These are phyloP conservation scores for Eutolmus rufibarbis DNA, from an alignment of 2,888 invertebrate species.

Conservation along the genomic window DNA sequence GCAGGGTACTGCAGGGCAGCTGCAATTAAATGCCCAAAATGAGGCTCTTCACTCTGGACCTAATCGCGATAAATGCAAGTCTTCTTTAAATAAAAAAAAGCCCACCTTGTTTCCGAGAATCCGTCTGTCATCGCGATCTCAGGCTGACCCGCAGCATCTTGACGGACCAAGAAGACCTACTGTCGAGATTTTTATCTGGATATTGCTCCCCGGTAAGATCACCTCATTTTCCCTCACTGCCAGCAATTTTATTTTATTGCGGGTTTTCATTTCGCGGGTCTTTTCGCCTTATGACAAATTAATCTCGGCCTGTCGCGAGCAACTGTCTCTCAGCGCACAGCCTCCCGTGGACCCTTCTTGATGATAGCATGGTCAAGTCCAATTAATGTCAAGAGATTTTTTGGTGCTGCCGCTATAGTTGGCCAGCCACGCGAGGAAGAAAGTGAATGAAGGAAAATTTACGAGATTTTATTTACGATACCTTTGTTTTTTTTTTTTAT, in stretches of 20 bases:
- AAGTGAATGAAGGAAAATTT: conserved; percentile 38
- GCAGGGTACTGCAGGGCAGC: not conserved
- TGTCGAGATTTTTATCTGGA: not conserved
- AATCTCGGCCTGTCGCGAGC: conserved; percentile 33
- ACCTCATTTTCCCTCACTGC: not conserved
- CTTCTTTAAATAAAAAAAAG: not conserved
- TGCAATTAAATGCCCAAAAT: not conserved
- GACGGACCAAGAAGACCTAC: not conserved
- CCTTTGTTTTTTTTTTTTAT: not conserved
- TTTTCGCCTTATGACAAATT: conserved; percentile 29
- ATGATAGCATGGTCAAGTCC: conserved; percentile 42
- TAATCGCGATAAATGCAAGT: not conserved
- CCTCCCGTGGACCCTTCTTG: conserved; percentile 33
- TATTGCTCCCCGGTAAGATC: conserved; percentile 1
- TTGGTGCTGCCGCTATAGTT: not conserved
- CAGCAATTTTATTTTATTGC: conserved; percentile 5
- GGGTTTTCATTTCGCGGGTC: not conserved
- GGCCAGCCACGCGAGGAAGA: conserved; percentile 23
- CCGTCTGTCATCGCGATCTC: not conserved
- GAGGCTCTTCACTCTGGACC: not conserved
- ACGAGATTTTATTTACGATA: not conserved
- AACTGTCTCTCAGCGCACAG: conserved; percentile 1
- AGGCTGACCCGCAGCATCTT: not conserved
- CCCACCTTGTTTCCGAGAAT: not conserved
- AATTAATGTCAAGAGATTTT: conserved; percentile 40